Conservation (phyloP, 2,797 vertebrate species). For the Poecile montanus region DNA sequence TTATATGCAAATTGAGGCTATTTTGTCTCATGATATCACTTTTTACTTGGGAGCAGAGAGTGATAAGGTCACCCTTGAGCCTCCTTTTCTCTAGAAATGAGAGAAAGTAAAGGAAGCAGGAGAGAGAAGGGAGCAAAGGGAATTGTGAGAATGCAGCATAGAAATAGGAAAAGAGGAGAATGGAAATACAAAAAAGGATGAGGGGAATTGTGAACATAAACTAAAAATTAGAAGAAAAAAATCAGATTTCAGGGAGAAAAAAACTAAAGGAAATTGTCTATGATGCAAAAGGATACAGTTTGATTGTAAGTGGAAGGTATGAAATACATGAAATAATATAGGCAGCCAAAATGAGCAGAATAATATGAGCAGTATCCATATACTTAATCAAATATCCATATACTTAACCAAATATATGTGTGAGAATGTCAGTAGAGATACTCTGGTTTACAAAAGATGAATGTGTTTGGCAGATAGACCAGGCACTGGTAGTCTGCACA, state of each 20-base stretch:
- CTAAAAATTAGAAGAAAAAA: background rate
- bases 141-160: background rate
- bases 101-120: background rate
- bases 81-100: background rate
- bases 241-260: background rate
- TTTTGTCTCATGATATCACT: background rate
- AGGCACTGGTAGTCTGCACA: background rate
- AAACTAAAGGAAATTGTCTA: background rate
- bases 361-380: too few relatives aligned
- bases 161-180: background rate
- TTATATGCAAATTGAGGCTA: background rate
- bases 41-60: background rate
- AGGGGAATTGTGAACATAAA: background rate
- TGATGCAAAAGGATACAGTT: background rate
- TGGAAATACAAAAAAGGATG: background rate
- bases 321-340: background rate
- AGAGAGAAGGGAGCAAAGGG: background rate
- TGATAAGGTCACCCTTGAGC: background rate
- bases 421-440: background rate
- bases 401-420: background rate
- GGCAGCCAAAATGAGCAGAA: background rate
- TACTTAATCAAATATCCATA: background rate
- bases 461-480: background rate
- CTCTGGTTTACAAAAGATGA: background rate
- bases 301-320: background rate